Evolutionary conservation across 1,140 invertebrate genomes (phyloP).

Genomic region (Vanessa atalanta): DNA sequence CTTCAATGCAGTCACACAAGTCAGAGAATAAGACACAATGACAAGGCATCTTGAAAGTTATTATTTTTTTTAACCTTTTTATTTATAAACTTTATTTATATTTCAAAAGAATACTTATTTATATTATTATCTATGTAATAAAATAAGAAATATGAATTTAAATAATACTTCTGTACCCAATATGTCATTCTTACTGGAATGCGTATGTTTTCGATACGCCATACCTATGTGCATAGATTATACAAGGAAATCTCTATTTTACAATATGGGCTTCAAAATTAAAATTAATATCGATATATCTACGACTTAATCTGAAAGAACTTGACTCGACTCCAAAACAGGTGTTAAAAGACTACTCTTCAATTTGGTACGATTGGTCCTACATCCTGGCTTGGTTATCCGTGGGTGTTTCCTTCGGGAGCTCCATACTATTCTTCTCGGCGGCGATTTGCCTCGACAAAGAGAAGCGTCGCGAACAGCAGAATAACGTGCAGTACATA

Average conservation of each 20-base stretch:
- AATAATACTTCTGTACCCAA: too few species aligned
- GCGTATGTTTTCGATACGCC: neutral
- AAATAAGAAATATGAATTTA: too few species aligned
- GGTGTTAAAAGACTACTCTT: slow-evolving; percentile 87
- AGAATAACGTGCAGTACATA: slow-evolving; percentile 92
- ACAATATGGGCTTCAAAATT: neutral
- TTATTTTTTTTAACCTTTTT: too few species aligned
- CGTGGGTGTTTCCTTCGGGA: slow-evolving; percentile 87
- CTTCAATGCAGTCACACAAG: too few species aligned
- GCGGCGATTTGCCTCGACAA: slow-evolving; percentile 88
- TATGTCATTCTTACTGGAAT: too few species aligned
- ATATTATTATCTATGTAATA: too few species aligned
- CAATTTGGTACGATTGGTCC: slow-evolving; percentile 90
- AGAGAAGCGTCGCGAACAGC: slow-evolving; percentile 85
- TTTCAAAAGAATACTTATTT: too few species aligned
- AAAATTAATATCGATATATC: neutral
- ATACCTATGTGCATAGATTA: neutral
- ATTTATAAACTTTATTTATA: too few species aligned
- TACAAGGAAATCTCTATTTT: neutral
- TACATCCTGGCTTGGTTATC: slow-evolving; percentile 92
- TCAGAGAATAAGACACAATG: too few species aligned
- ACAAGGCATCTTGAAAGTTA: too few species aligned
- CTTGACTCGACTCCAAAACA: slow-evolving; percentile 60
- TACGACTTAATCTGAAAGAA: slow-evolving; percentile 16
- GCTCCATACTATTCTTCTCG: slow-evolving; percentile 89